Evolutionary conservation across 53 echinoderm and acorn worm species (phyloP).

Genomic region (Apostichopus leukothele): DNA sequence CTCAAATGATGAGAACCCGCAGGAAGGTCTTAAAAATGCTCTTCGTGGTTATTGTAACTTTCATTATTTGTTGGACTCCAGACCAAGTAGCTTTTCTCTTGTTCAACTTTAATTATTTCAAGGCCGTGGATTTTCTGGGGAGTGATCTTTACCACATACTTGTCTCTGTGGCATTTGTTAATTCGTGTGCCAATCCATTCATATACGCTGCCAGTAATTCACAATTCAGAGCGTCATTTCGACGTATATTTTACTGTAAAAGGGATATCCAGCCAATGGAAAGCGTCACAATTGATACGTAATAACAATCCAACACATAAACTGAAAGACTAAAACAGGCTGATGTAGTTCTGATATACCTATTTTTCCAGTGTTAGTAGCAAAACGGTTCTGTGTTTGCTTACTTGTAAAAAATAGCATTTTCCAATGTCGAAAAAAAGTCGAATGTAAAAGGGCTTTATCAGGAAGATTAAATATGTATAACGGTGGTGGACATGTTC

Average conservation of each 20-base stretch:
- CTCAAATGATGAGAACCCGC: slow-evolving; percentile 24
- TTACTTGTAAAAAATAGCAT: too few species aligned
- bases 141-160: slow-evolving; percentile 34
- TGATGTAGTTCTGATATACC: too few species aligned
- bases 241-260: background rate
- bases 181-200: slow-evolving; percentile 54
- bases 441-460: too few species aligned
- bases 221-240: slow-evolving; percentile 45
- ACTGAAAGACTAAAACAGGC: too few species aligned
- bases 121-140: background rate
- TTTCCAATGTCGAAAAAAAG: too few species aligned
- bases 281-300: too few species aligned
- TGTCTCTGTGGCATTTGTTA: slow-evolving; percentile 47
- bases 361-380: too few species aligned
- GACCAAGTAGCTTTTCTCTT: slow-evolving; percentile 48
- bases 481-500: too few species aligned
- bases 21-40: slow-evolving; percentile 49
- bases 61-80: slow-evolving; percentile 59
- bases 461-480: too few species aligned
- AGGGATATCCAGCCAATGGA: background rate
- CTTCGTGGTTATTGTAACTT: slow-evolving; percentile 44
- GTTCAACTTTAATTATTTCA: slow-evolving; percentile 50
- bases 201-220: slow-evolving; percentile 53
- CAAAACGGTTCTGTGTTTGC: too few species aligned
- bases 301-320: too few species aligned